phyloP scores from a whole-genome alignment of 1,140 invertebrate genomes.

The Luehdorfia chinensis region DNA sequence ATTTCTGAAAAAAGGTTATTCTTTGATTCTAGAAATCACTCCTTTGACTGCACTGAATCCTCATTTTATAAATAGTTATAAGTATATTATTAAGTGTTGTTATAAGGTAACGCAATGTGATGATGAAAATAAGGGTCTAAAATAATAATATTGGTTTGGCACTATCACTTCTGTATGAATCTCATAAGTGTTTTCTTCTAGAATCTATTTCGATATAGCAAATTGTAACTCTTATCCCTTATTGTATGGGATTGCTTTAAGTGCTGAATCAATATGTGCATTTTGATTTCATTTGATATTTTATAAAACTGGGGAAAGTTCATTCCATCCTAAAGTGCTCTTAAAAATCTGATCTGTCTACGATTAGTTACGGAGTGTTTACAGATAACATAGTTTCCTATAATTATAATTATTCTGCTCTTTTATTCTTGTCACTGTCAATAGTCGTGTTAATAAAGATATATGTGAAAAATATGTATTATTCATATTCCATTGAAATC shows the following conservation, averaged over 20 bases:
- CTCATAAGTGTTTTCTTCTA: constrained; percentile 22
- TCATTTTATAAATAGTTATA: constrained; percentile 22
- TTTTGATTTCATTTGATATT: constrained; percentile 44
- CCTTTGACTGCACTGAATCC: constrained; percentile 18
- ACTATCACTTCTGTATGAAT: constrained; percentile 41
- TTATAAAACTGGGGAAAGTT: constrained; percentile 60
- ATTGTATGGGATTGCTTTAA: constrained; percentile 21
- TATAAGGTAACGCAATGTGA: constrained; percentile 65
- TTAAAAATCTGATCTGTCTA: constrained; percentile 66
- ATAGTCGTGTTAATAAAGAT: constrained; percentile 70
- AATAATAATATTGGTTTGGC: constrained; percentile 55
- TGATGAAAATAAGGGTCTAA: constrained; percentile 64
- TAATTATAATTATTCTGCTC: constrained; percentile 32
- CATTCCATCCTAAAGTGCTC: constrained; percentile 75
- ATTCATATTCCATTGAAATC: constrained; percentile 17
- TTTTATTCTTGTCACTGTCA: constrained; percentile 54
- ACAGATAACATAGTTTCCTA: constrained; percentile 27
- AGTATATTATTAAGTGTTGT: constrained; percentile 36
- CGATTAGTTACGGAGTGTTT: constrained; percentile 50
- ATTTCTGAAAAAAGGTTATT: constrained; percentile 15
- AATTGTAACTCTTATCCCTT: constrained; percentile 16
- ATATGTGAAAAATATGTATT: constrained; percentile 44
- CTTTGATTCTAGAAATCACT: constrained; percentile 20
- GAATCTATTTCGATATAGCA: constrained; percentile 24
- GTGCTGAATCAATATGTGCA: constrained; percentile 50